Evolutionary conservation across 2,888 invertebrate genomes (phyloP).

Genomic region (Philhelius pedissequus): DNA sequence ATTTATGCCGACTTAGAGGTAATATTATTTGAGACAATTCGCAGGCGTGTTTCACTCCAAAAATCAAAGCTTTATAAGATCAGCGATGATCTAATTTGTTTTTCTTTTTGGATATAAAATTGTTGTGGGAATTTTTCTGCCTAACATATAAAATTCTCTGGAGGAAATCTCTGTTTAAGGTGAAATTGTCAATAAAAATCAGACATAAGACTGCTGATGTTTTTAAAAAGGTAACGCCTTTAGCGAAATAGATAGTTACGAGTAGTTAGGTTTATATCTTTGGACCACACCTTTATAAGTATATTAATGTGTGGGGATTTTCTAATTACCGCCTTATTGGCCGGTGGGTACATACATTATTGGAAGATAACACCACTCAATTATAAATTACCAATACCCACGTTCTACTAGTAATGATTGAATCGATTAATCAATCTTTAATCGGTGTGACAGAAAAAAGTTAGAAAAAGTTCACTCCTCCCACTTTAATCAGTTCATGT

Average conservation of each 20-base stretch:
- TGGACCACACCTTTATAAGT: constrained; percentile 11
- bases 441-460: background rate
- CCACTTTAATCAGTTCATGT: background rate
- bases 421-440: constrained; percentile 39
- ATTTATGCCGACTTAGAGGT: background rate
- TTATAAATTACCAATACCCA: constrained; percentile 40
- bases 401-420: constrained; percentile 16
- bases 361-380: constrained; percentile 46
- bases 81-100: constrained; percentile 43
- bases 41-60: constrained; percentile 38
- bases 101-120: constrained; percentile 39
- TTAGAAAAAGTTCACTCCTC: constrained; percentile 5
- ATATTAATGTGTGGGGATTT: constrained; percentile 10
- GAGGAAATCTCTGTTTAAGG: constrained; percentile 21
- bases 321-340: constrained; percentile 32
- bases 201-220: background rate
- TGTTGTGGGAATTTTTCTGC: constrained; percentile 24
- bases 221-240: constrained; percentile 34
- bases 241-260: background rate
- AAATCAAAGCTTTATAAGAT: background rate
- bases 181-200: background rate
- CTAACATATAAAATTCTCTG: background rate
- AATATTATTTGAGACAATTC: constrained; percentile 43
- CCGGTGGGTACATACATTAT: background rate
- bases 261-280: background rate